phyloP scores from a whole-genome alignment of 2,888 invertebrate genomes.

The Agrilus biguttatus region DNA sequence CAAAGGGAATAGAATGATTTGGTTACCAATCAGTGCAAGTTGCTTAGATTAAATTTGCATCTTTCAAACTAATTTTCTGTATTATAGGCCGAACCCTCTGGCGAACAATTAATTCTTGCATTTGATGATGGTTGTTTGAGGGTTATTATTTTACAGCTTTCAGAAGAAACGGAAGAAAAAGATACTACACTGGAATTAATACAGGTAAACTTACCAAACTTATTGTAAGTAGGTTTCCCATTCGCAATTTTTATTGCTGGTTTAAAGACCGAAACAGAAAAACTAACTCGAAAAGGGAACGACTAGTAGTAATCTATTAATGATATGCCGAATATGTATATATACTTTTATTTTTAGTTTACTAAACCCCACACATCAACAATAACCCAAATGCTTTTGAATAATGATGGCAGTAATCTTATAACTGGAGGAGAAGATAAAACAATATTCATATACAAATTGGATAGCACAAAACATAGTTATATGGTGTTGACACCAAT shows the following conservation, averaged over 20 bases:
- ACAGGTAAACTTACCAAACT: conserved; percentile 7
- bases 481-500: conserved; percentile 41
- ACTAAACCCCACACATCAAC: conserved; percentile 54
- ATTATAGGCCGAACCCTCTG: conserved; percentile 44
- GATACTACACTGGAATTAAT: conserved; percentile 7
- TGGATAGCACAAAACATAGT: conserved; percentile 24
- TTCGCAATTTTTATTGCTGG: too few relatives aligned
- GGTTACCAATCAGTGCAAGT: conserved; percentile 53
- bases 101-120: conserved; percentile 50
- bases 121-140: conserved; percentile 61
- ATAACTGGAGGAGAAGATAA: conserved; percentile 53
- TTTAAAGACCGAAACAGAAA: too few relatives aligned
- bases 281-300: too few relatives aligned
- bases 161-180: conserved; percentile 2
- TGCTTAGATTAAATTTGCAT: not conserved
- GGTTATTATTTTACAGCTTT: conserved; percentile 21
- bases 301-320: too few relatives aligned
- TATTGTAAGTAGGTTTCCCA: not conserved
- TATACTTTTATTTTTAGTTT: conserved; percentile 29
- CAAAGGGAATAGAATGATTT: conserved; percentile 44
- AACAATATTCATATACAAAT: conserved; percentile 51
- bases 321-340: too few relatives aligned
- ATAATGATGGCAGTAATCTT: conserved; percentile 39
- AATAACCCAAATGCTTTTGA: conserved; percentile 46
- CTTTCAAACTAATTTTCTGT: conserved; percentile 2